Percentiles rank a stretch among this genome's conserved stretches.
Evolutionary conservation across 2,113 vertebrate species (phyloP).

Genomic region (Rhinolophus ferrumequinum): DNA sequence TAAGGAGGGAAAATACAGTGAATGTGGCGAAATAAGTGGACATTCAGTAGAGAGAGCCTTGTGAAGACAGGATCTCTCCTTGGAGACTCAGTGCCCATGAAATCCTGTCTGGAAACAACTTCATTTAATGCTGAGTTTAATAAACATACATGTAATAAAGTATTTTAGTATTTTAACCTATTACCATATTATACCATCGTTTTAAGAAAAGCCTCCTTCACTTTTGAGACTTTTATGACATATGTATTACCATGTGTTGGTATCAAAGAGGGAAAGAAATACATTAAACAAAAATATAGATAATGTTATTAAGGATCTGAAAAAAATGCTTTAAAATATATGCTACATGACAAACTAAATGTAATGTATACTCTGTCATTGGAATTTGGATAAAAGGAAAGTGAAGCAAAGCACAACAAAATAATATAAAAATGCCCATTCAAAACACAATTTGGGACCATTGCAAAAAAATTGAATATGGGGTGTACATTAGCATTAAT

Average conservation of each 20-base stretch:
- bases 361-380: not conserved
- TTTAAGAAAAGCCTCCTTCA: not conserved
- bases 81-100: not conserved
- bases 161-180: not conserved
- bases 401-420: not conserved
- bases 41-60: not conserved
- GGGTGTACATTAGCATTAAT: not conserved
- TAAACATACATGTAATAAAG: not conserved
- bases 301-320: not conserved
- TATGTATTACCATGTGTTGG: not conserved
- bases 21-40: not conserved
- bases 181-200: not conserved
- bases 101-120: not conserved
- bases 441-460: not conserved
- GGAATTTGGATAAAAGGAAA: not conserved
- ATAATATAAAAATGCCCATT: not conserved
- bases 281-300: not conserved
- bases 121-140: not conserved
- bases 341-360: not conserved
- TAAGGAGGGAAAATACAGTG: not conserved
- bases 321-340: slow-evolving; percentile 19
- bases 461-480: not conserved
- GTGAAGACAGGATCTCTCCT: not conserved
- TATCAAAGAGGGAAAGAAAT: not conserved
- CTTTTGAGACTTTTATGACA: not conserved